Evolutionary conservation across 2,113 vertebrate genomes (phyloP).

Genomic region (Cottus gobio): DNA sequence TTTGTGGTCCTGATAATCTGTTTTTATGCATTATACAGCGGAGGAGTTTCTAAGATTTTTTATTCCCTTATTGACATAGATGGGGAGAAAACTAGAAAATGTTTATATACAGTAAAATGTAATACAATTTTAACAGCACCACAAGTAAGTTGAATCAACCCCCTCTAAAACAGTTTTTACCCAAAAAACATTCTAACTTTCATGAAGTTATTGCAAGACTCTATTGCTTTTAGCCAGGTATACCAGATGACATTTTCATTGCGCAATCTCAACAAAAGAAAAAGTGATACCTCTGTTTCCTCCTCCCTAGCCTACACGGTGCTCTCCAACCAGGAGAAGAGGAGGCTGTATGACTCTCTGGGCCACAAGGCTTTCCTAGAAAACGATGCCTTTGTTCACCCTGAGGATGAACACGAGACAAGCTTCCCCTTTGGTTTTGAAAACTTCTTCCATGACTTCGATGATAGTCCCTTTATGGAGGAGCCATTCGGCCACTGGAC

Average conservation of each 20-base stretch:
- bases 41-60: background rate
- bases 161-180: background rate
- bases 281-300: background rate
- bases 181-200: background rate
- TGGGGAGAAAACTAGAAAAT: background rate
- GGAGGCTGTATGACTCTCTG: constrained; percentile 66
- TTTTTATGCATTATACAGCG: too few relatives aligned
- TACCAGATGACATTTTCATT: background rate
- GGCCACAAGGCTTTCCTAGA: constrained; percentile 61
- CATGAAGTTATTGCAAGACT: constrained; percentile 1
- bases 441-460: constrained; percentile 52
- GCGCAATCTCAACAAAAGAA: background rate
- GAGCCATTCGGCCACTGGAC: constrained; percentile 46
- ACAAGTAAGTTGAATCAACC: background rate
- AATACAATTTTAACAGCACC: background rate
- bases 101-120: background rate
- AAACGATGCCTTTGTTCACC: background rate
- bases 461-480: constrained; percentile 29
- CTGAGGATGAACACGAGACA: background rate
- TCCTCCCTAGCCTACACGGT: constrained; percentile 67
- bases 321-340: constrained; percentile 69
- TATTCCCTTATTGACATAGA: background rate
- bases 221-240: background rate
- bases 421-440: constrained; percentile 48
- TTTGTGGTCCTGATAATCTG: background rate